These are phyloP conservation scores for Ectemnius lituratus DNA, from an alignment of 2,888 invertebrate genomes.

Conservation along the genomic window DNA sequence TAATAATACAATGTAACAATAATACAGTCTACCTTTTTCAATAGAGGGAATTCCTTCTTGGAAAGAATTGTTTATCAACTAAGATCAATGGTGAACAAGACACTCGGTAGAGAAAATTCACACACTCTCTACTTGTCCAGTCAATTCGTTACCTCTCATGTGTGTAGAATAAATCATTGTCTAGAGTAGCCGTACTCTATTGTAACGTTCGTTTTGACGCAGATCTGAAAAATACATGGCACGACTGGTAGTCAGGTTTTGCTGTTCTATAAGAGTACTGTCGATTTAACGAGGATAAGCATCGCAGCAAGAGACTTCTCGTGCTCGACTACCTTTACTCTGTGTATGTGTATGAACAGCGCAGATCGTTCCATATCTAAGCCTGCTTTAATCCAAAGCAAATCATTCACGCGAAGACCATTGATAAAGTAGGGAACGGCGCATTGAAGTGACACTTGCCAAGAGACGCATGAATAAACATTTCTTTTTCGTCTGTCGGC, in stretches of 20 bases:
- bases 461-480: too few species aligned
- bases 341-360: too few species aligned
- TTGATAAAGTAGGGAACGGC: too few species aligned
- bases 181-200: constrained; percentile 4
- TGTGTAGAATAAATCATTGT: constrained; percentile 9
- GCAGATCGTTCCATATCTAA: too few species aligned
- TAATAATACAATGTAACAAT: constrained; percentile 41
- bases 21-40: constrained; percentile 32
- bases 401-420: too few species aligned
- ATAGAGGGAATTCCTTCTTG: constrained; percentile 15
- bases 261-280: constrained; percentile 37
- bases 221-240: constrained; percentile 38
- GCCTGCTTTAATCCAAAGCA: too few species aligned
- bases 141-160: neutral
- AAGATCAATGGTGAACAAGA: too few species aligned
- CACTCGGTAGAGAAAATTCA: too few species aligned
- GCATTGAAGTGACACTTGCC: too few species aligned
- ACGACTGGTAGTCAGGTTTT: constrained; percentile 41
- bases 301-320: constrained; percentile 45
- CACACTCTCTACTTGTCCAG: neutral
- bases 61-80: neutral
- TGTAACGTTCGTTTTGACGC: constrained; percentile 5
- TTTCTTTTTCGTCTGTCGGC: too few species aligned
- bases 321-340: too few species aligned
- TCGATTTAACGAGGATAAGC: constrained; percentile 58